Base-by-base conservation (phyloP, 2,797 vertebrate genomes). In the Dermochelys coriacea region DNA sequence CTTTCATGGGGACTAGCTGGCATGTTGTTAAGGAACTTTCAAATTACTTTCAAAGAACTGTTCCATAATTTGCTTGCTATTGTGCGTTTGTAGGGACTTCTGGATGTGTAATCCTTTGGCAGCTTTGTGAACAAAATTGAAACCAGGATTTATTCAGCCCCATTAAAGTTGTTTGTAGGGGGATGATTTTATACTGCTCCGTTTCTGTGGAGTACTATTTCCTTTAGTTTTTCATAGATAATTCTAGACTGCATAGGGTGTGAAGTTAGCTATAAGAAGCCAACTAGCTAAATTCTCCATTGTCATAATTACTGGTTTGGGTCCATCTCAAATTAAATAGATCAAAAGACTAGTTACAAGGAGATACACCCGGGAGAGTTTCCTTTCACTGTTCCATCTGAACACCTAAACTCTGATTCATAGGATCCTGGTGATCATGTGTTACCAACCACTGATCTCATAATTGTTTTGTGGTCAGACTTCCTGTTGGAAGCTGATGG, bases 131-230 rank as follows among this genome's bases (percentile, higher is more conserved):
- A 78, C 34, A 64, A 49, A 64, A 61, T 14, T 49, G 45, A 59
- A 85, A 34, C 16, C 0, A 0, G 50, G 14, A 5, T 92, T 47
- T 34, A 85, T 88, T 71, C 0, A 15, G 10, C 9, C 21, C 25
- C 1, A 0, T 68, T 0, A 2, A 31, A 84, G 19, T 64, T 71
- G 45, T 77, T 71, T 23, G 27, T 57, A 91, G 77, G 27, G 49
- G 75, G n/a, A 8, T 47, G 12, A 4, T 4, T 82, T 64, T 12
- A 1, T 1, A 5, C 14, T 80, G 41, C 74, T 79, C 8, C n/a
- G 19, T 3, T 19, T 21, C 37, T n/a, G 23, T 71, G 64, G 64
- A 37, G 19, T 71, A 71, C n/a, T 71, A 12, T 41, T 71, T 41
- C n/a, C 21, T 71, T 41, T 71, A 41, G 64, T 23, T 71, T 71